Percentiles rank a stretch among this genome's conserved stretches.
Conservation (phyloP, 2,797 vertebrate species). For the Eidolon dupreanum region DNA sequence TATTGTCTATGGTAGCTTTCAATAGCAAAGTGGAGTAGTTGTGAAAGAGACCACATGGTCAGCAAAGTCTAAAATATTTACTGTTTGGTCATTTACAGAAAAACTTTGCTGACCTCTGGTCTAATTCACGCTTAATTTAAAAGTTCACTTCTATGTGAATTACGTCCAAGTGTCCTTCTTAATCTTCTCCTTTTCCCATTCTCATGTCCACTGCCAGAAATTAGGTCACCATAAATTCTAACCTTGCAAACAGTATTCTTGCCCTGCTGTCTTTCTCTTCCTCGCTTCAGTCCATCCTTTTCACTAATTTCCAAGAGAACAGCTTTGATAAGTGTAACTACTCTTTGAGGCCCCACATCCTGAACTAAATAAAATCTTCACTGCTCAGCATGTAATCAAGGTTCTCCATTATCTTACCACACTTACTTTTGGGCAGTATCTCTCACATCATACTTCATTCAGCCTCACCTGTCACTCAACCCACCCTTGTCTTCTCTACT, state of each 20-base stretch:
- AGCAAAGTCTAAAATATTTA: not conserved
- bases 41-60: not conserved
- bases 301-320: not conserved
- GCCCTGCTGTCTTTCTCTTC: not conserved
- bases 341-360: not conserved
- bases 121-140: slow-evolving; percentile 13
- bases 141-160: not conserved
- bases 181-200: not conserved
- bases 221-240: not conserved
- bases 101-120: not conserved
- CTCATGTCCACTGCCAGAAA: not conserved
- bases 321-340: not conserved
- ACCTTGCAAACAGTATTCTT: not conserved
- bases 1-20: not conserved
- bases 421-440: not conserved
- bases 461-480: not conserved
- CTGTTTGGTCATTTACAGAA: not conserved
- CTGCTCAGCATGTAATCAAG: not conserved
- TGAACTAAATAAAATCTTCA: not conserved
- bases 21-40: not conserved
- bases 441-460: not conserved
- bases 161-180: not conserved
- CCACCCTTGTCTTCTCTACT: not conserved
- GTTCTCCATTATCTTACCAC: not conserved
- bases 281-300: not conserved